Base-by-base conservation (phyloP, 2,888 invertebrate genomes). In the Muschampia plurimacula region DNA sequence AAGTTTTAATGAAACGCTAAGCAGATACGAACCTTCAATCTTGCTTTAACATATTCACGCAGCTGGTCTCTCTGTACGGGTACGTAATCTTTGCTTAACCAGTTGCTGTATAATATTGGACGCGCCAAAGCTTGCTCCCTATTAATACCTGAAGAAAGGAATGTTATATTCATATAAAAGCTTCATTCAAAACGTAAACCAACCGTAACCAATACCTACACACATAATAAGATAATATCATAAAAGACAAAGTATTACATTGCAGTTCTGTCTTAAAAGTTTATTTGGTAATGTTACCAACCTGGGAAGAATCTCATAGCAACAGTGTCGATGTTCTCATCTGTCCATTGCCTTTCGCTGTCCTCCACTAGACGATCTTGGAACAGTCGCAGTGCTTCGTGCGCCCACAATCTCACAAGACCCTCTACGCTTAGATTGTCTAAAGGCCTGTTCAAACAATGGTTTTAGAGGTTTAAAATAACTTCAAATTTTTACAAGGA, bases 81-180 rank as follows among this genome's bases (percentile, higher is more conserved):
- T 74, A 98, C 96, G 84, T 99, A 99, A 90, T 99, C 99, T 90
- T 99, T 99, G 73, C 98, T 98, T 55, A 99, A 94, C 99, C 99
- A 99, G 92, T 99, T 99, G 86, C 99, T 99, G 95, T 99, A 99
- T 39, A 99, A 95, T 79, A 99, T 99, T 0, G 99, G 99, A 69
- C 99, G 95, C 63, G 95, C 95, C n/a, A 99, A 95, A 0, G 99
- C 98, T 80, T 96, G 96, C 69, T 98, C 97, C 74, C 95, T 95
- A 84, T 98, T 97, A 69, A 98, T 96, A 76, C 97, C 97, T 82
- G 67, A 52, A 73, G 60, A 72, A 67, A 28, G 13, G 7, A 13
- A 32, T 10, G 22, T 0, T 28, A 49, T 13, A 13, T 49, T 3
- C 12, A 57, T 1, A 28, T 57, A 28, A 6, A 28, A 10, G 3